Percentiles rank a stretch among this genome's conserved stretches.
These are phyloP conservation scores for Corythoichthys haematopterus DNA, from an alignment of 2,113 vertebrate genomes.

Conservation along the genomic window DNA sequence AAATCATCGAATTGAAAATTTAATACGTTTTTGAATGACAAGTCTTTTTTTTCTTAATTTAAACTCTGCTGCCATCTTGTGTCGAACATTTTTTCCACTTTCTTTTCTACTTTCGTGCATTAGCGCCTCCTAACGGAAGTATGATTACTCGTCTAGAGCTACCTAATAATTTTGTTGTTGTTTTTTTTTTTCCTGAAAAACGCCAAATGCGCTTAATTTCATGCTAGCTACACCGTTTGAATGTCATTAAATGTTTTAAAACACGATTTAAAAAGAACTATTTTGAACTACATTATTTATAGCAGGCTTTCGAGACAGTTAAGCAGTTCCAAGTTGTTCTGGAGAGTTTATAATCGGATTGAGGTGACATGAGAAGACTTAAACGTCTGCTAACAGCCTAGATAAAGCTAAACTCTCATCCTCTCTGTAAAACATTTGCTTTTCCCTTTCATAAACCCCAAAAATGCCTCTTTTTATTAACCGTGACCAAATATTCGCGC, in stretches of 20 bases:
- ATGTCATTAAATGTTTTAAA: background rate
- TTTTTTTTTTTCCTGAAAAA: background rate
- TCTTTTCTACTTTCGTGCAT: background rate
- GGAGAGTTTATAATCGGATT: constrained; percentile 54
- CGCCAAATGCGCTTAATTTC: background rate
- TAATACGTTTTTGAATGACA: background rate
- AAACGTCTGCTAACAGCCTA: background rate
- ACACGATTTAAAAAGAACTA: background rate
- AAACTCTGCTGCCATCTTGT: constrained; percentile 30
- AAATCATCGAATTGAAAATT: background rate
- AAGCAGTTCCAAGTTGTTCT: constrained; percentile 15
- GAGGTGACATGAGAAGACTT: constrained; percentile 20
- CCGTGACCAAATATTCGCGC: constrained; percentile 68
- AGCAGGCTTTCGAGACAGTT: constrained; percentile 7
- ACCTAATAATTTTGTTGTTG: background rate
- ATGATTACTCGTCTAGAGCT: background rate
- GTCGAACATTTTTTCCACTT: background rate
- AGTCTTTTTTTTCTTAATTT: background rate
- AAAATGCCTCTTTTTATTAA: constrained; percentile 70
- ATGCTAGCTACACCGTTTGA: background rate
- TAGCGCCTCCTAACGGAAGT: background rate
- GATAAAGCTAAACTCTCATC: background rate
- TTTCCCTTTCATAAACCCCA: background rate
- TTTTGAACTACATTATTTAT: background rate
- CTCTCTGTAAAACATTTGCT: background rate